phyloP scores from a whole-genome alignment of 1,140 invertebrate genomes.

The Camponotus pennsylvanicus region DNA sequence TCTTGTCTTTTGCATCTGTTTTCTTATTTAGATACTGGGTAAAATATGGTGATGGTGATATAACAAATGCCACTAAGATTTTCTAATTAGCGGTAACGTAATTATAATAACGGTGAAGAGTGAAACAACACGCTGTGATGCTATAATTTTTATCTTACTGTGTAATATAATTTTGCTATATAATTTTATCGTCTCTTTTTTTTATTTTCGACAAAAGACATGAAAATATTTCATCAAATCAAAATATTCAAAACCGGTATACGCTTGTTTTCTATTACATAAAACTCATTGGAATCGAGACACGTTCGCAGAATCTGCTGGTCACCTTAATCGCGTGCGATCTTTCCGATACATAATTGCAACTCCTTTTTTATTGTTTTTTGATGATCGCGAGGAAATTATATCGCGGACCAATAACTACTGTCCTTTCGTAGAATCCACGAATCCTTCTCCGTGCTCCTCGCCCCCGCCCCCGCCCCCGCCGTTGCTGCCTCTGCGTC shows the following conservation, averaged over 20 bases:
- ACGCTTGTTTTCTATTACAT: background rate
- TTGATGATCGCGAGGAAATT: constrained; percentile 45
- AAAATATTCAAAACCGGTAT: background rate
- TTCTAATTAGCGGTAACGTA: constrained; percentile 8
- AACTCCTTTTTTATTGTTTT: background rate
- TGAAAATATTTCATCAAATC: background rate
- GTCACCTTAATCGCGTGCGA: background rate
- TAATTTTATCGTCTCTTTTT: background rate
- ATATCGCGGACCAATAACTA: constrained; percentile 12
- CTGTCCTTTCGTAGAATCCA: constrained; percentile 68
- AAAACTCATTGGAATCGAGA: background rate
- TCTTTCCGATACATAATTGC: background rate
- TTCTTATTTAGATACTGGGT: constrained; percentile 1
- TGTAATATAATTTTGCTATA: background rate
- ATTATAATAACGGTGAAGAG: constrained; percentile 42
- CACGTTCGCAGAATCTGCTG: constrained; percentile 19
- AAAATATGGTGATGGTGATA: constrained; percentile 11
- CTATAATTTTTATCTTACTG: background rate
- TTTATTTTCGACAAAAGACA: constrained; percentile 1
- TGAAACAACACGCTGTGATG: background rate
- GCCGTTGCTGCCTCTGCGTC: constrained; percentile 32
- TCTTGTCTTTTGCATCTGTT: constrained; percentile 50
- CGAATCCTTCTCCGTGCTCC: constrained; percentile 16
- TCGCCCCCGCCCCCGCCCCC: constrained; percentile 11
- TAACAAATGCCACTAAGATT: background rate